These are phyloP conservation scores for Archaeoteleia sp. DNA, from an alignment of 2,888 invertebrate species.

Conservation along the genomic window DNA sequence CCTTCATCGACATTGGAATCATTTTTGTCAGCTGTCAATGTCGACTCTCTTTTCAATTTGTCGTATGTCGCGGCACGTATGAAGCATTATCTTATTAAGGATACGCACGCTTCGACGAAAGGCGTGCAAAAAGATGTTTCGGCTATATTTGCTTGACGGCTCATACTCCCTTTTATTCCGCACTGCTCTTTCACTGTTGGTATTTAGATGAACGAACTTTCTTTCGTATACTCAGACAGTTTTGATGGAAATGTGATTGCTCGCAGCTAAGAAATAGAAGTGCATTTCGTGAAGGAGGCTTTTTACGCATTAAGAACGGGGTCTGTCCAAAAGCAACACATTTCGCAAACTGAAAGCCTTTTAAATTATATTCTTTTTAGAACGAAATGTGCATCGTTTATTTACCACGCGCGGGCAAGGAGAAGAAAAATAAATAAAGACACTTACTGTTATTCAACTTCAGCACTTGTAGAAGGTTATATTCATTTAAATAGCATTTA, in stretches of 20 bases:
- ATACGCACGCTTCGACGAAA: constrained; percentile 32
- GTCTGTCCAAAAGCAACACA: too few relatives aligned
- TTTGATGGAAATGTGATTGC: constrained; percentile 27
- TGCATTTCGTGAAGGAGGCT: too few relatives aligned
- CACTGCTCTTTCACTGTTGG: constrained; percentile 21
- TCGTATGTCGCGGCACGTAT: constrained; percentile 27
- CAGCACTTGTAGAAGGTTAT: too few relatives aligned
- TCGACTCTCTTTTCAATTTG: constrained; percentile 37
- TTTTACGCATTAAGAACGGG: too few relatives aligned
- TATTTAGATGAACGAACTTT: constrained; percentile 29
- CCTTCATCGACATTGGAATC: constrained; percentile 31
- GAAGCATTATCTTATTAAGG: constrained; percentile 34
- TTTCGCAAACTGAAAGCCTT: too few relatives aligned
- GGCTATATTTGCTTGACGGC: constrained; percentile 10
- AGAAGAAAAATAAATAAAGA: too few relatives aligned
- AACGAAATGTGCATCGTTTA: too few relatives aligned
- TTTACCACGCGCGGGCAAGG: too few relatives aligned
- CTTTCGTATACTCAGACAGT: constrained; percentile 6
- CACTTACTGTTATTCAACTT: too few relatives aligned
- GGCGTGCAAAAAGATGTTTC: constrained; percentile 31
- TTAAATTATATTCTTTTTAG: too few relatives aligned
- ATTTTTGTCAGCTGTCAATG: constrained; percentile 37
- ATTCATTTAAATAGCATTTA: too few relatives aligned
- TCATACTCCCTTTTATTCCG: too few relatives aligned
- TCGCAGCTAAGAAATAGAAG: constrained; percentile 16